Evolutionary conservation across 2,888 invertebrate genomes (phyloP), one percentile per base, ranked within the genome.

Genomic region (Antheraea assamensis): DNA sequence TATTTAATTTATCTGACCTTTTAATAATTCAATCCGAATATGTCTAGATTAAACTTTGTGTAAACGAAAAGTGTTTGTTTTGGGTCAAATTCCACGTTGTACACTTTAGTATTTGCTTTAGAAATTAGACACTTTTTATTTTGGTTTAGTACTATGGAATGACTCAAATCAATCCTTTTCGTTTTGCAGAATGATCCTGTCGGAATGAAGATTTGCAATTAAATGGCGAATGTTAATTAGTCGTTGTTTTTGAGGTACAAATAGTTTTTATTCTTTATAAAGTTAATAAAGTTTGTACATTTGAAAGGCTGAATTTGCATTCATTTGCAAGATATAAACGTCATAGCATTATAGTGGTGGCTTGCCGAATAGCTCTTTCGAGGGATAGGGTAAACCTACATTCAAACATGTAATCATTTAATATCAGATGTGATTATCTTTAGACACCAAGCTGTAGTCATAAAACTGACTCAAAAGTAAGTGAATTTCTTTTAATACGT

Each of bases 31-130:
- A 3, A 35, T 24, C 19, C 24, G 42, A 52, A 13, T n/a, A 15
- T 55, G 58, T 74, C 55, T 70, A 72, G 47, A 70, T 70, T 17
- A 72, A 70, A n/a, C 31, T 58, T 52, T 58, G 0, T 71, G 24
- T 30, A 82, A 81, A 81, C 78, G 78, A 74, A 84, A 89, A 86
- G 83, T 82, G 85, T 90, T n/a, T 89, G 90, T 86, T 90, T 91
- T 92, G 92, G 90, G 92, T 92, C 90, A 87, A 87, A 83, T 87
- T 92, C 91, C 92, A 92, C 91, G 87, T 61, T 15, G 72, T 78
- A 81, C 79, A 76, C 78, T 74, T 78, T 78, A 73, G 72, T 79
- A 75, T 71, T 66, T 79, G 71, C 64, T 74, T 75, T 74, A 66
- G 73, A n/a, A n/a, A n/a, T 83, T 17, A 81, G 78, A 80, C 78